phyloP scores from a whole-genome alignment of 2,797 vertebrate species.

The Hyperoplus immaculatus region DNA sequence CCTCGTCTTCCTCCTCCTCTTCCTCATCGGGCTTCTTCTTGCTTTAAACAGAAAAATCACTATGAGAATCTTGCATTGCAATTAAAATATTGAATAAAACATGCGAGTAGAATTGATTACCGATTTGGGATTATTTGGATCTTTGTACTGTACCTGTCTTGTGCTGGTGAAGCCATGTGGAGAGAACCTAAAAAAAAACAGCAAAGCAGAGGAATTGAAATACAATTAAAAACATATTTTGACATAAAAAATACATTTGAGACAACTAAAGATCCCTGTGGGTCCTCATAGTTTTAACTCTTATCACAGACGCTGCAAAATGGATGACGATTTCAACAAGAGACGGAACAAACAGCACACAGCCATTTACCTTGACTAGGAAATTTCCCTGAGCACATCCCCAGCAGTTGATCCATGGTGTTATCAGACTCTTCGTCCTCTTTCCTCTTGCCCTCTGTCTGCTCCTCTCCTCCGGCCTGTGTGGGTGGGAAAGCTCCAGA shows the following conservation, averaged over 20 bases:
- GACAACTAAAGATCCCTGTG: background rate
- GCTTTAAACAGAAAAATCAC: conserved; percentile 49
- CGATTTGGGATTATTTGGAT: too few species aligned
- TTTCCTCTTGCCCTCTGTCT: conserved; percentile 27
- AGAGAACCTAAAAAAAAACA: conserved; percentile 51
- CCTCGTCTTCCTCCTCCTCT: conserved; percentile 83
- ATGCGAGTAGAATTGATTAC: too few species aligned
- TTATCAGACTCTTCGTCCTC: conserved; percentile 55
- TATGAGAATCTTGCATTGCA: background rate
- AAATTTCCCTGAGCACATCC: conserved; percentile 91
- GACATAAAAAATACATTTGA: background rate
- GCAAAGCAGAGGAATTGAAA: conserved; percentile 40
- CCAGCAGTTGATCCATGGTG: conserved; percentile 89
- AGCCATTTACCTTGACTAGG: conserved; percentile 78
- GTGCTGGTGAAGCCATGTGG: conserved; percentile 44
- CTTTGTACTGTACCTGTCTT: conserved; percentile 69
- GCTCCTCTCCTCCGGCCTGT: conserved; percentile 57
- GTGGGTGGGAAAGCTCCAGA: conserved; percentile 90
- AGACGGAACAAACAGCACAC: background rate
- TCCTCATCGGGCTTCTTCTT: conserved; percentile 76
- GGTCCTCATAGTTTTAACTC: background rate
- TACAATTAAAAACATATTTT: background rate
- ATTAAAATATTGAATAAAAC: background rate
- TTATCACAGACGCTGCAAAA: background rate
- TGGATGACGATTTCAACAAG: too few species aligned